These are phyloP conservation scores for Corydoras sp. DNA, from an alignment of 2,113 vertebrate genomes.

Conservation along the genomic window DNA sequence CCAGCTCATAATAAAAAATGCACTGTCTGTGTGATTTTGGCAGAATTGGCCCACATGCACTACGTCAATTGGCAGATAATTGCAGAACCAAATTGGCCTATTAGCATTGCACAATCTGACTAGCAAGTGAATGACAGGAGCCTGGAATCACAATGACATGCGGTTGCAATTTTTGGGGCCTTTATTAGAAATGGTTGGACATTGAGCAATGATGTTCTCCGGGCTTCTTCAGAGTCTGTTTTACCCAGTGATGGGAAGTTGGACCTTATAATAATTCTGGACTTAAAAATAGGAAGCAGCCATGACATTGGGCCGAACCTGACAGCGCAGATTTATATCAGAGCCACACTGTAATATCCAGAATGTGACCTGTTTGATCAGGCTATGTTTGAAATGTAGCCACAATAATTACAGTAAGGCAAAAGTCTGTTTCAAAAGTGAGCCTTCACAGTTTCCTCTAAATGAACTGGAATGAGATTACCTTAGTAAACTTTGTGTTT, in stretches of 20 bases:
- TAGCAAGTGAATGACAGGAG: constrained; percentile 38
- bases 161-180: constrained; percentile 14
- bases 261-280: neutral
- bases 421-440: constrained; percentile 23
- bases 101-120: constrained; percentile 29
- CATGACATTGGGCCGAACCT: constrained; percentile 2
- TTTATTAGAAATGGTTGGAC: constrained; percentile 13
- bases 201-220: neutral
- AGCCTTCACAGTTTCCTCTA: constrained; percentile 11
- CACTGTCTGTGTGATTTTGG: constrained; percentile 16
- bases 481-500: constrained; percentile 29
- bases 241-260: no score
- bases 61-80: constrained; percentile 20
- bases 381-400: constrained; percentile 6
- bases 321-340: constrained; percentile 33
- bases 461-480: constrained; percentile 34
- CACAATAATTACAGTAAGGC: constrained; percentile 24
- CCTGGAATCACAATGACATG: constrained; percentile 25
- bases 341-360: constrained; percentile 20
- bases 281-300: constrained; percentile 18
- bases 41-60: constrained; percentile 11
- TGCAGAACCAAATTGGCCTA: constrained; percentile 37
- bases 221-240: neutral
- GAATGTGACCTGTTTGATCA: constrained; percentile 20
- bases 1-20: constrained; percentile 20